Evolutionary conservation across 2,888 invertebrate genomes (phyloP).

Genomic region (Rhagonycha lutea): DNA sequence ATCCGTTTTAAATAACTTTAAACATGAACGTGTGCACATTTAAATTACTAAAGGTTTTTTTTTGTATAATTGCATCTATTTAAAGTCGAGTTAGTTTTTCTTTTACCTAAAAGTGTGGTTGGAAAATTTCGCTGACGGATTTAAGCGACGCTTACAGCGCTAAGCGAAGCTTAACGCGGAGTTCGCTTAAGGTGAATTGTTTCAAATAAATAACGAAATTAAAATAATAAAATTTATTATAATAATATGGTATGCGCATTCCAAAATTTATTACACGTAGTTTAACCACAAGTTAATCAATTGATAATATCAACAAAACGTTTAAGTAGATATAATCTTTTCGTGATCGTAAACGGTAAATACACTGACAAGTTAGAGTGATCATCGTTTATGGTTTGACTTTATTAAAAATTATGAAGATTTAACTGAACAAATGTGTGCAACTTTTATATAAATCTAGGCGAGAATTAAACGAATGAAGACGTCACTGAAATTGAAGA

Average conservation of each 20-base stretch:
- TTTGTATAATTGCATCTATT: not conserved
- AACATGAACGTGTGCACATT: slow-evolving; percentile 11
- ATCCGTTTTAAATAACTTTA: slow-evolving; percentile 9
- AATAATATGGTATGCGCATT: not conserved
- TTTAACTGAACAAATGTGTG: slow-evolving; percentile 41
- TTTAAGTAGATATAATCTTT: slow-evolving; percentile 12
- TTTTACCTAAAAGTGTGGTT: not conserved
- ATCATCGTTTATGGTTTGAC: slow-evolving; percentile 40
- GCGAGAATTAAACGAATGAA: slow-evolving; percentile 43
- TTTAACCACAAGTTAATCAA: not conserved
- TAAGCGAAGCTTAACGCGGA: not conserved
- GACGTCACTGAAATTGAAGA: slow-evolving; percentile 43
- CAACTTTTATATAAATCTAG: slow-evolving; percentile 33
- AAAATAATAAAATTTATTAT: not conserved
- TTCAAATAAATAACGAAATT: not conserved
- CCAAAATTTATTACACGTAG: not conserved
- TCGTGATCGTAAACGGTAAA: slow-evolving; percentile 16
- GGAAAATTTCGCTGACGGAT: not conserved
- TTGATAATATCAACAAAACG: slow-evolving; percentile 19
- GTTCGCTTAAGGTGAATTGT: not conserved
- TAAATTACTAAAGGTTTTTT: not conserved
- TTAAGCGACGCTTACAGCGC: not conserved
- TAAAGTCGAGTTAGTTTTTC: no score
- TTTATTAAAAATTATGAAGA: slow-evolving; percentile 47
- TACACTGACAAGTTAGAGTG: slow-evolving; percentile 39